Base-by-base conservation (phyloP, 2,113 vertebrate genomes). In the Vulpes lagopus region DNA sequence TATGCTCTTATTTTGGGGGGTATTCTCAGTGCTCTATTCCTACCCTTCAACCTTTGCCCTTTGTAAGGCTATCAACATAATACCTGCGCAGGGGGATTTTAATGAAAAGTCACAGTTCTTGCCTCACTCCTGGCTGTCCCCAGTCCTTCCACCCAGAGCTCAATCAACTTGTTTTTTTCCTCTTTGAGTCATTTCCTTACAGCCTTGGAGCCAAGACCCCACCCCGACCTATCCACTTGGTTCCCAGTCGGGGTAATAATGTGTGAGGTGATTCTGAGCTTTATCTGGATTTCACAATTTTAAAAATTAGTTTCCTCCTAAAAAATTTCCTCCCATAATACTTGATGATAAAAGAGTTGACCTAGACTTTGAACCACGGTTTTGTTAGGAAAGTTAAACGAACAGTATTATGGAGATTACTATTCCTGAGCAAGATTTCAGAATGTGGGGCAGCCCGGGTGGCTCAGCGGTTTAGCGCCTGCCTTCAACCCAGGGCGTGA, bases 241-340 rank as follows among this genome's bases (percentile, higher is more conserved):
- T 92, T 92, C n/a, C 53, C 38, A 89, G 38, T 86, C 3, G 10
- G 84, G 25, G 25, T 92, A 88, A 57, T 80, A 73, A 81, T 95
- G 74, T 90, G 59, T 76, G 27, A 64, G 53, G 62, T 95, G 81
- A 91, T 25, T 91, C 81, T 84, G 69, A 92, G 14, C 35, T 89
- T 94, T 57, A 79, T 78, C 89, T 94, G 49, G 69, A 55, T 60
- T 79, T 89, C 73, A 20, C 60, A 80, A 43, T 49, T 93, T 84
- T 49, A 49, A 81, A 89, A n/a, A 81, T 64, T 76, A 86, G 73
- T 90, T 73, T 80, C 49, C 22, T 91, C 43, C 49, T 90, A 53
- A 79, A 82, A 74, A 12, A 69, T 27, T 49, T 67, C 65, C 62
- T 7, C 43, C 35, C 43, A 9, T n/a, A 83, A 49, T 87, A 79